Base-by-base conservation (phyloP, 1,140 invertebrate species). In the Caenorhabditis brenneri region DNA sequence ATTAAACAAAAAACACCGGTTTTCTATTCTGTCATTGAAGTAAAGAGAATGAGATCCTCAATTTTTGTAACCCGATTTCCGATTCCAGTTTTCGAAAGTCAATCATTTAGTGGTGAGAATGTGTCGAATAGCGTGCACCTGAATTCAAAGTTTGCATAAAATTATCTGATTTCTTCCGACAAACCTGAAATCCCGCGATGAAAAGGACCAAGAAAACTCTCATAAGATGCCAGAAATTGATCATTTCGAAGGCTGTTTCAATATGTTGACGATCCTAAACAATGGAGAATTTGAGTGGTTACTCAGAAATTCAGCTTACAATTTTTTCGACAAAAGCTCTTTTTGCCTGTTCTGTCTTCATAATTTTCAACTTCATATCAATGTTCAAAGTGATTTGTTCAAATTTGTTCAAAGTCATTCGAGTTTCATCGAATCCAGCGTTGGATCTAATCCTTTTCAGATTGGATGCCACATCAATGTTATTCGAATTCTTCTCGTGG, bases 341-440 rank as follows among this genome's bases (percentile, higher is more conserved):
- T 46, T 74, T 74, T 10, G 65, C 65, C 46, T 74, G 65, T 31
- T 74, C 65, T n/a, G 65, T 74, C 65, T 74, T 74, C 65, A 74
- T 74, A 22, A 74, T 42, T 74, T 74, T 42, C 36, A 74, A 24
- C 9, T 74, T 33, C 15, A 42, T n/a, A 46, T 74, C 65, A 42
- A 74, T 74, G 24, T 42, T 74, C 36, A 42, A n/a, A 74, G 65
- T 74, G 36, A 74, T 74, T 74, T 74, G 33, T 42, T 74, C 65
- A 24, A 74, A 74, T 0, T 39, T 74, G 2, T 42, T n/a, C 33
- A 74, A 15, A 27, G 65, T 74, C 65, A 74, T 74, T 74, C n/a
- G 27, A 9, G 65, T 42, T 24, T 74, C 36, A 24, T 74, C 65
- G n/a, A 22, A 42, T 12, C 9, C 33, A 24, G 65, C 7, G 4